Evolutionary conservation across 2,888 invertebrate genomes (phyloP), one percentile per base, ranked within the genome.

Genomic region (Nasonovia ribisnigri): DNA sequence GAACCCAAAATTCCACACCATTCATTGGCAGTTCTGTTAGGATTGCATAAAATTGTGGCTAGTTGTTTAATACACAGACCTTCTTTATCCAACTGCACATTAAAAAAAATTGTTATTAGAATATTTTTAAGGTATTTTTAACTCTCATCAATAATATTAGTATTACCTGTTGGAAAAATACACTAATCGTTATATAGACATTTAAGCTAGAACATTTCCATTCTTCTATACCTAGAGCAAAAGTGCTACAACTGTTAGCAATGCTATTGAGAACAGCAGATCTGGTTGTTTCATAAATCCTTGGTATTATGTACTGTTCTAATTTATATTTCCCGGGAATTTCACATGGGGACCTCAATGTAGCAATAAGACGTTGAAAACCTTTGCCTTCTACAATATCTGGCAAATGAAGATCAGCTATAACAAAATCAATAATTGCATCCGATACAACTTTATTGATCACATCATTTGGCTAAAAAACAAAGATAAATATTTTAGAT

Each of bases 281-380:
- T 91, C 95, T 95, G 92, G 96, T 96, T 8, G 95, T 95, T 11
- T 96, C 96, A 94, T 96, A 96, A 54, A 96, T 95, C 94, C 95
- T 96, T 60, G 96, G 96, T 94, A 96, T 96, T 48, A 96, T 95
- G 94, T 96, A 96, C 92, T 96, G 96, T 94, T 96, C 96, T 11
- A 96, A 95, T 94, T 96, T 96, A 92, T 95, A 95, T 95, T 96
- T 96, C 90, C 96, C 96, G 0, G 96, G 96, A 48, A 96, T 96
- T 95, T 96, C 96, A 94, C 96, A 96, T 0, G 96, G 96, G 0
- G 96, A 96, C 84, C 95, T 95, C 1, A 96, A 95, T 0, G 96
- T 96, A 0, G 96, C 96, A 0, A 96, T 95, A 4, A 96, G 95
- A 90, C 96, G 95, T 94, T 96, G 96, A 94, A 96, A 96, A 42